Evolutionary conservation across 1,140 invertebrate species (phyloP).

Genomic region (Temnothorax longispinosus): DNA sequence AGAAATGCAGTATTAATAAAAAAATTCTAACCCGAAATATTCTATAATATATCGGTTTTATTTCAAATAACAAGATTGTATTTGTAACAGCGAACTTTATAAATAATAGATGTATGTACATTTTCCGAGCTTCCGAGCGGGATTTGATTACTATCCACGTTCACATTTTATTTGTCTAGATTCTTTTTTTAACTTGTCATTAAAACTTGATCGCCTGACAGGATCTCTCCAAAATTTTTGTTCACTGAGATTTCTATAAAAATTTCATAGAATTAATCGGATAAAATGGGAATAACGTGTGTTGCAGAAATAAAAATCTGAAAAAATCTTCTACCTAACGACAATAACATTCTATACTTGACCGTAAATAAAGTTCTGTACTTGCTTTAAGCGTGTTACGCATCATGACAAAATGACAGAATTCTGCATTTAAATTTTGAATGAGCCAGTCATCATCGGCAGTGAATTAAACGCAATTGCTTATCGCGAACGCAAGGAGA

Average conservation of each 20-base stretch:
- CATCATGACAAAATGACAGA: not conserved
- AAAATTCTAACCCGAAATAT: not conserved
- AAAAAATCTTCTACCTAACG: not conserved
- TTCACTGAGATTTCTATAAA: not conserved
- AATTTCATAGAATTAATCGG: not conserved
- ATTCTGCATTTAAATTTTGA: not conserved
- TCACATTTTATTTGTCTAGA: not conserved
- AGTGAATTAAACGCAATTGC: not conserved
- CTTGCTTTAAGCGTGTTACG: not conserved
- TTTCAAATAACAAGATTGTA: not conserved
- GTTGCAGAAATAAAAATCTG: not conserved
- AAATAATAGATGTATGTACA: not conserved
- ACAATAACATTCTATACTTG: not conserved
- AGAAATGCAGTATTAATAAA: not conserved
- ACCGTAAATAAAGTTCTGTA: not conserved
- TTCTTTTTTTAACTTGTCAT: not conserved
- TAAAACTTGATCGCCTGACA: not conserved
- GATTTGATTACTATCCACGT: not conserved
- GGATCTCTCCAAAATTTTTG: not conserved
- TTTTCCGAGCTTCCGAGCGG: not conserved
- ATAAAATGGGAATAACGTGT: not conserved
- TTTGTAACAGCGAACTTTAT: not conserved
- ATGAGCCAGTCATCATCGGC: not conserved
- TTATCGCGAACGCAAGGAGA: not conserved
- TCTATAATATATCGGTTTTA: not conserved